phyloP scores from a whole-genome alignment of 2,888 invertebrate genomes.

The Podabrus alpinus region DNA sequence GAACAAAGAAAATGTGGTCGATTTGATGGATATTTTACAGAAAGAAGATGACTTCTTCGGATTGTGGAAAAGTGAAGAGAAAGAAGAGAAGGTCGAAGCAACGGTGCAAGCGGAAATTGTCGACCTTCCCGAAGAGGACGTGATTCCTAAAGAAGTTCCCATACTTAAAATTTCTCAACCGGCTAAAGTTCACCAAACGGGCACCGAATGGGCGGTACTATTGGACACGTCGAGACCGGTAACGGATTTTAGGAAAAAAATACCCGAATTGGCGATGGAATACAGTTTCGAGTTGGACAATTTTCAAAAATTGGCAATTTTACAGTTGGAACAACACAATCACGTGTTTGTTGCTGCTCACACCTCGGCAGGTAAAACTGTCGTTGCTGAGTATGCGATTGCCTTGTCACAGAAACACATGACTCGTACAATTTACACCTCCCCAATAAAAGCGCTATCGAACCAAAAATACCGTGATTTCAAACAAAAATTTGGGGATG shows the following conservation, averaged over 20 bases:
- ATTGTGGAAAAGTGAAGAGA: constrained; percentile 33
- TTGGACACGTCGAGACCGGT: constrained; percentile 83
- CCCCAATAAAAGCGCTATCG: constrained; percentile 97
- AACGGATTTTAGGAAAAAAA: constrained; percentile 75
- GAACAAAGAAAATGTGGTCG: constrained; percentile 54
- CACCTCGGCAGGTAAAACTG: constrained; percentile 98
- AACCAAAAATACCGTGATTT: constrained; percentile 99
- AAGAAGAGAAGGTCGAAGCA: constrained; percentile 31
- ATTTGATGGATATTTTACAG: constrained; percentile 65
- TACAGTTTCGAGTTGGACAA: constrained; percentile 93
- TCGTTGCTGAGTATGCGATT: constrained; percentile 98
- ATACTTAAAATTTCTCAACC: constrained; percentile 68
- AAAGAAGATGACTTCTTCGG: constrained; percentile 65
- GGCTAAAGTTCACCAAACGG: constrained; percentile 38
- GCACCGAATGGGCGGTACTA: constrained; percentile 86
- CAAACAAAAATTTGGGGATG: constrained; percentile 87
- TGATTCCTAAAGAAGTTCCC: constrained; percentile 58
- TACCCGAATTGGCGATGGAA: constrained; percentile 82
- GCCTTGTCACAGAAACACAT: constrained; percentile 91
- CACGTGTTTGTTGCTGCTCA: constrained; percentile 99
- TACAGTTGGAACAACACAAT: constrained; percentile 90
- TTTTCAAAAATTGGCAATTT: constrained; percentile 96
- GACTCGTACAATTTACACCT: constrained; percentile 94
- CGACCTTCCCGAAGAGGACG: constrained; percentile 45
- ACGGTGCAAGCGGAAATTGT: constrained; percentile 24